Evolutionary conservation across 2,797 vertebrate genomes (phyloP).

Genomic region (Glossophaga mutica): DNA sequence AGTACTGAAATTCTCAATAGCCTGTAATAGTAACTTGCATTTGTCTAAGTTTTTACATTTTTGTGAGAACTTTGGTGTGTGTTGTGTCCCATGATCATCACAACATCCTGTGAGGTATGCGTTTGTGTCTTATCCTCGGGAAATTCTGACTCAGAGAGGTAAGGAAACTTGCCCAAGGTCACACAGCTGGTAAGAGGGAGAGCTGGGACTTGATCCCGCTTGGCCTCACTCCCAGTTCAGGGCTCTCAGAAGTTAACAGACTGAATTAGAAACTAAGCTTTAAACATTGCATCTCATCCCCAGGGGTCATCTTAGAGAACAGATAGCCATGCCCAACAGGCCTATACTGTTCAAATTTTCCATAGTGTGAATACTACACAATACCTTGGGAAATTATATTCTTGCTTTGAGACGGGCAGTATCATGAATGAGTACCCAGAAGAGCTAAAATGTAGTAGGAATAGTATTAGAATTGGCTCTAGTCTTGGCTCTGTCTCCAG

Average conservation of each 20-base stretch:
- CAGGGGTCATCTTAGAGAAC: not conserved
- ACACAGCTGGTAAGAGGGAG: conserved; percentile 31
- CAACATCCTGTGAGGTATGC: not conserved
- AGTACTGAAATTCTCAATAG: not conserved
- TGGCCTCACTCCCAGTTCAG: not conserved
- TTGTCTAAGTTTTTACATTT: not conserved
- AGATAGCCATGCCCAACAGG: not conserved
- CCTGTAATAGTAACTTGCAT: not conserved
- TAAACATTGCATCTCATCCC: not conserved
- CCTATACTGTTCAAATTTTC: not conserved
- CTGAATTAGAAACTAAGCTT: conserved; percentile 6
- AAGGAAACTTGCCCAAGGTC: not conserved
- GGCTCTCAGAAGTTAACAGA: conserved; percentile 29
- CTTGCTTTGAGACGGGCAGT: not conserved
- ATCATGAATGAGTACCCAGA: not conserved
- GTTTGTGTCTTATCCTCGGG: not conserved
- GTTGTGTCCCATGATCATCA: not conserved
- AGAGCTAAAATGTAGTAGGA: not conserved
- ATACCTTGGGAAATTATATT: not conserved
- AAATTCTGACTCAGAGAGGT: conserved; percentile 26
- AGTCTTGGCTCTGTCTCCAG: not conserved
- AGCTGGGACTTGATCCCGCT: not conserved
- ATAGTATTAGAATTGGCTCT: not conserved
- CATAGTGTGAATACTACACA: not conserved
- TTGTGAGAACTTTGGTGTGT: not conserved